Evolutionary conservation across 2,113 vertebrate species (phyloP).

Genomic region (Microtus ochrogaster): DNA sequence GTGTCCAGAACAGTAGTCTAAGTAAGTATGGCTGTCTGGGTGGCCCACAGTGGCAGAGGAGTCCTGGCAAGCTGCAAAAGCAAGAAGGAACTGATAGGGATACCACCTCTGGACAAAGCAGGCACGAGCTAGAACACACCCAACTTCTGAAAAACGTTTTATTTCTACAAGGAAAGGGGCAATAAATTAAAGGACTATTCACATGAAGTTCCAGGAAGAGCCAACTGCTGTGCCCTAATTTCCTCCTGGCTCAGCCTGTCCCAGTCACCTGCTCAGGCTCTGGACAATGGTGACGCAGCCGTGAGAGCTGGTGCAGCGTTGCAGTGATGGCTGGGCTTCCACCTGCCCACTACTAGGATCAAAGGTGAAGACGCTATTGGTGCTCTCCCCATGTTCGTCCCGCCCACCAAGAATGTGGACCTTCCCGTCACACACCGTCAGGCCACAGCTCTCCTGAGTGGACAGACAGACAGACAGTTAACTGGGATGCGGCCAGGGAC

Average conservation of each 20-base stretch:
- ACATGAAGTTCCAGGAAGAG: neutral
- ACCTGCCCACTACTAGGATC: slow-evolving; percentile 79
- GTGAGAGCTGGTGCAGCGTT: slow-evolving; percentile 87
- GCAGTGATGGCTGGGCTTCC: slow-evolving; percentile 81
- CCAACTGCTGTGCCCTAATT: neutral
- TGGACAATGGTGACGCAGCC: slow-evolving; percentile 89
- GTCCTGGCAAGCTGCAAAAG: slow-evolving; percentile 24
- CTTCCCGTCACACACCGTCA: slow-evolving; percentile 87
- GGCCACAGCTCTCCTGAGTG: slow-evolving; percentile 89
- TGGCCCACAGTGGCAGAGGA: neutral
- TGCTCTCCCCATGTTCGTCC: slow-evolving; percentile 83
- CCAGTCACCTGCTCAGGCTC: slow-evolving; percentile 75
- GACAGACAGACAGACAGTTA: slow-evolving; percentile 60
- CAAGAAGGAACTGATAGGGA: neutral
- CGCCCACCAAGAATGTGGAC: slow-evolving; percentile 89
- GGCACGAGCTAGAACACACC: slow-evolving; percentile 9
- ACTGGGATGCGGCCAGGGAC: neutral
- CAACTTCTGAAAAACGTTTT: slow-evolving; percentile 52
- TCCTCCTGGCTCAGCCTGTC: neutral
- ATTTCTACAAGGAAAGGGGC: slow-evolving; percentile 56
- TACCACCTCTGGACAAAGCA: slow-evolving; percentile 22
- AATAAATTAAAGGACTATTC: slow-evolving; percentile 28
- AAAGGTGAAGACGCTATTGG: slow-evolving; percentile 83
- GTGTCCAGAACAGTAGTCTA: neutral
- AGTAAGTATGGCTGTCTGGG: neutral